phyloP scores from a whole-genome alignment of 2,113 vertebrate species.

The Sander lucioperca region DNA sequence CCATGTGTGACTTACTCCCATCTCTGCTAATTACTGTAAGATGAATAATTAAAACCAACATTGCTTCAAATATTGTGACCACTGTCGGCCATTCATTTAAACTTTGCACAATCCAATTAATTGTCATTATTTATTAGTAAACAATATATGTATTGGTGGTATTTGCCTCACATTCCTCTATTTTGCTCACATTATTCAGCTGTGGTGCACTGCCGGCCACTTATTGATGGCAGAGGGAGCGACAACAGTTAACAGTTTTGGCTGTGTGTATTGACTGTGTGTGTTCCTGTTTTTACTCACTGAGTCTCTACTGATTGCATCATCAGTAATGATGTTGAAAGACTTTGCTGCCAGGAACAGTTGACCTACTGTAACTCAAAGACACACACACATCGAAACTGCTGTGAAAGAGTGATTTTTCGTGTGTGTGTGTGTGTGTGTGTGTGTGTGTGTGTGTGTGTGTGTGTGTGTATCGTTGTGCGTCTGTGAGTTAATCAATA shows the following conservation, averaged over 20 bases:
- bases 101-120: not conserved
- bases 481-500: slow-evolving; percentile 39
- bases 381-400: slow-evolving; percentile 4
- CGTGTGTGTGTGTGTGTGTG: not conserved
- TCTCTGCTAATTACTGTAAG: not conserved
- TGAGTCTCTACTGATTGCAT: slow-evolving; percentile 49
- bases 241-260: not conserved
- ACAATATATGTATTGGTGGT: not conserved
- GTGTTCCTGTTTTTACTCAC: slow-evolving; percentile 12
- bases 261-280: slow-evolving; percentile 1
- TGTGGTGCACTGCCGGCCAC: not conserved
- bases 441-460: not conserved
- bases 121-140: not conserved
- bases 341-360: slow-evolving; percentile 59
- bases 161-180: not conserved
- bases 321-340: slow-evolving; percentile 50
- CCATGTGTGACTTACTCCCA: no score
- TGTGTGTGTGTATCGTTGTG: not conserved
- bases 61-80: not conserved
- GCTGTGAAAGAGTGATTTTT: not conserved
- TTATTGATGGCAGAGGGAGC: slow-evolving; percentile 26
- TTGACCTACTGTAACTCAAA: slow-evolving; percentile 41
- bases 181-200: slow-evolving; percentile 13
- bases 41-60: not conserved
- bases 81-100: no score